Conservation (phyloP, 2,888 invertebrate species). For the Allolobophora icterica region DNA sequence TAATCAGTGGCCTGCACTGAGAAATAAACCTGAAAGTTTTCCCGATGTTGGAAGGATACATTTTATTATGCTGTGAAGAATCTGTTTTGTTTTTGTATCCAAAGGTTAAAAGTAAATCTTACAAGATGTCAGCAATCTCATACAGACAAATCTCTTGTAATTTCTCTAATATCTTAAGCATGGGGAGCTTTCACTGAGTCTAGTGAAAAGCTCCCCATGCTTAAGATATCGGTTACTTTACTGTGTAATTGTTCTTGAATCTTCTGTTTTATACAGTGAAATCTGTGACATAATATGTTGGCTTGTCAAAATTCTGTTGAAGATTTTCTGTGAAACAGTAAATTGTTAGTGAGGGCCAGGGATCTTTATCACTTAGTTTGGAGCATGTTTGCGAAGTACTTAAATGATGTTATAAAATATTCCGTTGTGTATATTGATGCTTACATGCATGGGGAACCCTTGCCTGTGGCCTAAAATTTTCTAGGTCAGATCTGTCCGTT, state of each 20-base stretch:
- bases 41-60: not conserved
- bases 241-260: constrained; percentile 25
- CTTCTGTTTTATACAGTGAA: not conserved
- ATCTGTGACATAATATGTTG: not conserved
- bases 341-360: not conserved
- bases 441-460: not conserved
- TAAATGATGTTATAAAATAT: not conserved
- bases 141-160: not conserved
- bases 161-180: not conserved
- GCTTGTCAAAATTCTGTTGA: not conserved
- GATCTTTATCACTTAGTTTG: not conserved
- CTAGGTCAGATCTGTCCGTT: not conserved
- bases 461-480: not conserved
- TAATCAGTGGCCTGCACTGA: not conserved
- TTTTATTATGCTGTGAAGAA: not conserved
- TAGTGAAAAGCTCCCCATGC: no score
- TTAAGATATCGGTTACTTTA: no score
- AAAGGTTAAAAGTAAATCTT: not conserved
- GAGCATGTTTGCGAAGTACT: not conserved
- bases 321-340: not conserved
- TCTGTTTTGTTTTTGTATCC: not conserved
- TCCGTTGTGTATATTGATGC: not conserved
- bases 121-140: not conserved
- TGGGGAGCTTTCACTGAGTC: not conserved
- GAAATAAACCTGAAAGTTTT: not conserved